These are phyloP conservation scores for Dryoscopus gambensis DNA, from an alignment of 2,113 vertebrate genomes.

Conservation along the genomic window DNA sequence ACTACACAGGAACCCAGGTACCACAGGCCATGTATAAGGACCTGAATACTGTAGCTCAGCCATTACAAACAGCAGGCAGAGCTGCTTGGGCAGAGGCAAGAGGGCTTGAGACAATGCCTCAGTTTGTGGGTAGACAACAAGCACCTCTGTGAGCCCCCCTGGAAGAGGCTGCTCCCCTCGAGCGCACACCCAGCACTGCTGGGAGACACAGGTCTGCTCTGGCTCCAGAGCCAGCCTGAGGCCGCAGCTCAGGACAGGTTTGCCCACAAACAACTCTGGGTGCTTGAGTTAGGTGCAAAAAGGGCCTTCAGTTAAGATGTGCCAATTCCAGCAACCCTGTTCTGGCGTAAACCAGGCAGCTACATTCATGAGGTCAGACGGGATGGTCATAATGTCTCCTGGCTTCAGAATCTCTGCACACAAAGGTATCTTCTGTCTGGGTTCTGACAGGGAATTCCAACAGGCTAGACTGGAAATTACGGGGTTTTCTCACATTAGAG, in stretches of 20 bases:
- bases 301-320: neutral
- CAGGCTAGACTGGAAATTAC: neutral
- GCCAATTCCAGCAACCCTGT: neutral
- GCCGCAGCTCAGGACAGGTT: neutral
- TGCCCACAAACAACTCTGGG: neutral
- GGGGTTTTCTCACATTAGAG: neutral
- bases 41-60: neutral
- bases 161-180: rapidly evolving
- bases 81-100: neutral
- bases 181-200: rapidly evolving
- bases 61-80: neutral
- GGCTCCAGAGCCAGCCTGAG: neutral
- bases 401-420: neutral
- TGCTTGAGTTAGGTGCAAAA: neutral
- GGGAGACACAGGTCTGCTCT: neutral
- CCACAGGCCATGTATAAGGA: neutral
- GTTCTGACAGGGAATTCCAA: neutral
- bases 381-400: neutral
- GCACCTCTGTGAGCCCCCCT: neutral
- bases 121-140: neutral
- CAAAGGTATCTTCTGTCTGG: neutral
- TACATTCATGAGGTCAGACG: neutral
- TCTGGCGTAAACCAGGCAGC: neutral
- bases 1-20: neutral
- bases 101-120: neutral